Evolutionary conservation across 2,888 invertebrate species (phyloP).

Genomic region (Machimus rusticus): DNA sequence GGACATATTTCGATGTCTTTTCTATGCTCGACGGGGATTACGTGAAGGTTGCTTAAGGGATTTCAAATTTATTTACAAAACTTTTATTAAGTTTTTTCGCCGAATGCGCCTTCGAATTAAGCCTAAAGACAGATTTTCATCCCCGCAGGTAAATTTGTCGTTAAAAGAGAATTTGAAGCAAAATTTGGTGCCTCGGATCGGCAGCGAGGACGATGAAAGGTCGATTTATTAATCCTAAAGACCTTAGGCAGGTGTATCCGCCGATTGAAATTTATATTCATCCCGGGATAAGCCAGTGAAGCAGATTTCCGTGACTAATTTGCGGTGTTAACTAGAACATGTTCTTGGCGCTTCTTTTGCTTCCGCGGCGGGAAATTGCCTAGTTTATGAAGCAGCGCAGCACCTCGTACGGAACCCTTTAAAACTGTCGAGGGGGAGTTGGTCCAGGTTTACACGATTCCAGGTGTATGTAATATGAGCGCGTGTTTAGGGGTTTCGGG

Average conservation of each 20-base stretch:
- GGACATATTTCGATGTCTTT: not conserved
- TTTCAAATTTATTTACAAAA: not conserved
- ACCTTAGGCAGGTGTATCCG: not conserved
- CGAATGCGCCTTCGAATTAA: not conserved
- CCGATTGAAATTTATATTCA: not conserved
- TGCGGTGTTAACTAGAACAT: not conserved
- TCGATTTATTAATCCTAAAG: not conserved
- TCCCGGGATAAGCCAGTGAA: not conserved
- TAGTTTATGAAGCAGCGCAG: not conserved
- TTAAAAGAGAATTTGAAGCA: not conserved
- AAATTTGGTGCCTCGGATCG: not conserved
- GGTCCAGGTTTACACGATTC: not conserved
- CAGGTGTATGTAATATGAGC: not conserved
- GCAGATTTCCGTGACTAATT: not conserved
- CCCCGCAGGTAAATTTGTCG: not conserved
- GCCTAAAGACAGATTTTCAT: not conserved
- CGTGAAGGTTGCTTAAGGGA: not conserved
- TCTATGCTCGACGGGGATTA: not conserved
- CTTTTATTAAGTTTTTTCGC: not conserved
- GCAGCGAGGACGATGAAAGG: not conserved
- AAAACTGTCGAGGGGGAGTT: not conserved
- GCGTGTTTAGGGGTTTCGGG: not conserved
- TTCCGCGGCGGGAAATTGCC: not conserved
- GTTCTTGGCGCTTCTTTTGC: not conserved
- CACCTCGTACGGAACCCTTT: not conserved